Evolutionary conservation across 2,113 vertebrate genomes (phyloP).

Genomic region (Petrocephalus zakoni): DNA sequence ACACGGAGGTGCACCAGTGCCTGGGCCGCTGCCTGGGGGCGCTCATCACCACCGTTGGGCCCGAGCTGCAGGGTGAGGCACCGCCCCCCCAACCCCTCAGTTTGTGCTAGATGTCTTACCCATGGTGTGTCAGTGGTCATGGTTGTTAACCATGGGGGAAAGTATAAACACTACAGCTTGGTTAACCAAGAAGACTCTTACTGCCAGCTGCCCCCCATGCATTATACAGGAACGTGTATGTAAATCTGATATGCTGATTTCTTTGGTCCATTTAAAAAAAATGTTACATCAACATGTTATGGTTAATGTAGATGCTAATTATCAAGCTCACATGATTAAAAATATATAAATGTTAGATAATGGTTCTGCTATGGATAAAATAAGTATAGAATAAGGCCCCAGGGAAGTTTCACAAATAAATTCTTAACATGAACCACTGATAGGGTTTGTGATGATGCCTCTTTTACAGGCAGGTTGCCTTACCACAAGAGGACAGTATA

Average conservation of each 20-base stretch:
- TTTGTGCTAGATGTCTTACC: neutral
- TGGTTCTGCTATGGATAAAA: neutral
- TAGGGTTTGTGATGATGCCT: neutral
- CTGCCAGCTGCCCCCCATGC: neutral
- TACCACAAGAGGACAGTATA: neutral
- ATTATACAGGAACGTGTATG: neutral
- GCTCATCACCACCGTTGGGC: conserved; percentile 96
- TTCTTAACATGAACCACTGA: neutral
- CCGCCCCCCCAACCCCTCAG: neutral
- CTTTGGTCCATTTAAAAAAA: neutral
- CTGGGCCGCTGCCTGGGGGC: conserved; percentile 92
- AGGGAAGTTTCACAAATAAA: neutral
- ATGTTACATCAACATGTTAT: neutral
- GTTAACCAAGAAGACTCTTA: neutral
- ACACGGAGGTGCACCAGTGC: conserved; percentile 96
- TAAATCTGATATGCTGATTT: neutral
- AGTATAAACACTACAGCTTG: neutral
- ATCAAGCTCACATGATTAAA: neutral
- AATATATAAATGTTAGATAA: neutral
- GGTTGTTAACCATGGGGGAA: neutral
- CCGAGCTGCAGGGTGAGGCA: conserved; percentile 84
- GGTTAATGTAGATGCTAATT: neutral
- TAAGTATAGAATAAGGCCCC: neutral
- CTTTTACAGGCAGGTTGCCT: neutral
- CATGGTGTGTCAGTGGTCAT: neutral